Evolutionary conservation across 2,888 invertebrate genomes (phyloP).

Genomic region (Netelia virgata): DNA sequence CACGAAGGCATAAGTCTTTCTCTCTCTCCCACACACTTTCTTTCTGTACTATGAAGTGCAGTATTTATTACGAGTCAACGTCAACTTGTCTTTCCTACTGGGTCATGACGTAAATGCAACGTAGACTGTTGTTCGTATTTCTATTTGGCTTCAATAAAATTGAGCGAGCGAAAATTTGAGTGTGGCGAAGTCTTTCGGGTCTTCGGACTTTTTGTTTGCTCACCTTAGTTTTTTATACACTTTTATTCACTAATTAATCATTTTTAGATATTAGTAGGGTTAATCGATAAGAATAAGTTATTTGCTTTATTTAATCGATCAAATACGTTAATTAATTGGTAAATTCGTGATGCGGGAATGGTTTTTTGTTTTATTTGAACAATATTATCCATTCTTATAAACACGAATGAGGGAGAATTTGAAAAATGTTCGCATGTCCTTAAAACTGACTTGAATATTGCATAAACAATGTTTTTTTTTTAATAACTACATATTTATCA

Average conservation of each 20-base stretch:
- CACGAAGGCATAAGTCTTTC: neutral
- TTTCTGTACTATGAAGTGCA: constrained; percentile 40
- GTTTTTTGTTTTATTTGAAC: too few relatives aligned
- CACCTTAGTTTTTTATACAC: neutral
- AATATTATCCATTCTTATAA: too few relatives aligned
- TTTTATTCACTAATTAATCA: too few relatives aligned
- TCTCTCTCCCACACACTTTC: neutral
- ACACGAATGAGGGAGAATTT: too few relatives aligned
- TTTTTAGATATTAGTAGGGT: too few relatives aligned
- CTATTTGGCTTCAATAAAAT: neutral
- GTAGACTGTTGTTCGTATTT: neutral
- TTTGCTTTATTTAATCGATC: too few relatives aligned
- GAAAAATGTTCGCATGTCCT: too few relatives aligned
- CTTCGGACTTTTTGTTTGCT: neutral
- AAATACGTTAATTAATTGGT: too few relatives aligned
- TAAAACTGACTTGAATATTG: too few relatives aligned
- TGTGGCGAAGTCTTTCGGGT: neutral
- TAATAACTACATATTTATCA: neutral
- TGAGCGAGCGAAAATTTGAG: neutral
- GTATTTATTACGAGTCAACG: constrained; percentile 47
- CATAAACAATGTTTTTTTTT: neutral
- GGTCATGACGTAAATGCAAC: neutral
- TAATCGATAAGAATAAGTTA: too few relatives aligned
- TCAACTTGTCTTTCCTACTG: constrained; percentile 22
- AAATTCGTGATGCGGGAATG: too few relatives aligned